Base-by-base conservation (phyloP, 1,140 invertebrate genomes). In the Hormaphis cornu region DNA sequence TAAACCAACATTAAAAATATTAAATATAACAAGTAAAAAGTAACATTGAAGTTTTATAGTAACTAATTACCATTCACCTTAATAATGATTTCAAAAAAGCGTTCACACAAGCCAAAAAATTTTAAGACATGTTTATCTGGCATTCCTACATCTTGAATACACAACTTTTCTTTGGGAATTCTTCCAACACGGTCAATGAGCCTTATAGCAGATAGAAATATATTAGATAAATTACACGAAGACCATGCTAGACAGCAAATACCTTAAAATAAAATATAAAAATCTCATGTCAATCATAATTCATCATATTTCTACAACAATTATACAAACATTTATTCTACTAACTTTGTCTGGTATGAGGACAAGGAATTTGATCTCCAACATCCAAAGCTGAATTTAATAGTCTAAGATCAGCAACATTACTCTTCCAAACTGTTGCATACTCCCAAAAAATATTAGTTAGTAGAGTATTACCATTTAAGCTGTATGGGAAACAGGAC, bases 381-480 rank as follows among this genome's bases (percentile, higher is more conserved):
- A 84, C 87, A 44, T 78, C 77, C 2, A 91, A 73, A 0, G 86
- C 83, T 12, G 85, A 83, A 71, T 84, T 78, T 3, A 92, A 79
- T 73, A 83, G 79, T 18, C 83, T 78, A n/a, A 88, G 80, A 63
- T 83, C 81, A 53, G 86, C 82, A 70, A 88, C 83, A 73, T 88
- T 84, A 78, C 88, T 90, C 76, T 89, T 88, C 93, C 93, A 96
- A 59, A 83, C 82, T 71, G 89, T 83, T 69, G 89, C 84, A 79
- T 90, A 92, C 76, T 95, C 91, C 93, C 93, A 96, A 73, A 85
- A 86, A 81, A 94, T 86, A 78, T 95, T 93, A 12, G 87, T 84
- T 37, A 95, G 78, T 30, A 96, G 77, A 35, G 88, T 84, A 74
- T 88, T 86, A 33, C 86, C 84, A 26, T 87, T 85, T 37, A 95